A percentile compares a stretch with the other conserved stretches of the same genome.
Evolutionary conservation across 1,140 invertebrate species (phyloP).

Genomic region (Bombus waltoni): DNA sequence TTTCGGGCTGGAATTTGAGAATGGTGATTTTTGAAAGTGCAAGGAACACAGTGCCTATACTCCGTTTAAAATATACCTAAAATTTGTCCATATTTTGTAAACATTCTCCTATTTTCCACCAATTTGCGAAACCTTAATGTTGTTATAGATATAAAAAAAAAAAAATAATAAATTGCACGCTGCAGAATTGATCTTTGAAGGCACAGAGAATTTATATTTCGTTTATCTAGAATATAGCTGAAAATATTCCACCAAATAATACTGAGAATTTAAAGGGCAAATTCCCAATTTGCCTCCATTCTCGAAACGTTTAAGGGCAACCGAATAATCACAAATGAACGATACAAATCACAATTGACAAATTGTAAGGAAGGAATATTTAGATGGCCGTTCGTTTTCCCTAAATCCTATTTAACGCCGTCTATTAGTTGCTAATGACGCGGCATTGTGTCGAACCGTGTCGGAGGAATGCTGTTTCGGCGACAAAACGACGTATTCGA

Average conservation of each 20-base stretch:
- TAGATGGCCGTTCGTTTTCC: neutral
- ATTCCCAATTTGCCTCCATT: neutral
- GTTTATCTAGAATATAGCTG: no score
- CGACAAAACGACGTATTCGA: constrained; percentile 9
- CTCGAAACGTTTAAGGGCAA: neutral
- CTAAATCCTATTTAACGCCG: constrained; percentile 21
- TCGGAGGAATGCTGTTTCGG: constrained; percentile 18
- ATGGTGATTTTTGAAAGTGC: no score
- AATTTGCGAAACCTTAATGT: no score
- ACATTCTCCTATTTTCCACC: no score
- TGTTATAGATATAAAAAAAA: no score
- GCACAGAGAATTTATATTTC: no score
- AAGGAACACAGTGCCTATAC: neutral
- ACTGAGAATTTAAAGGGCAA: neutral
- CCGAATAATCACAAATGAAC: neutral
- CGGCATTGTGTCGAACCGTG: neutral
- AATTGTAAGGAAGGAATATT: neutral
- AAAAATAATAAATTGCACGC: no score
- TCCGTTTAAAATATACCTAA: neutral
- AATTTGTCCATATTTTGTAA: neutral
- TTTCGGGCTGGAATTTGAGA: neutral
- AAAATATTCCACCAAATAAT: no score
- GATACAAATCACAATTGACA: constrained; percentile 11
- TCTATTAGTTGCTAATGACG: constrained; percentile 37
- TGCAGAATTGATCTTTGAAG: neutral